These are phyloP conservation scores for Lycia hirtaria DNA, from an alignment of 2,888 invertebrate genomes.

Conservation along the genomic window DNA sequence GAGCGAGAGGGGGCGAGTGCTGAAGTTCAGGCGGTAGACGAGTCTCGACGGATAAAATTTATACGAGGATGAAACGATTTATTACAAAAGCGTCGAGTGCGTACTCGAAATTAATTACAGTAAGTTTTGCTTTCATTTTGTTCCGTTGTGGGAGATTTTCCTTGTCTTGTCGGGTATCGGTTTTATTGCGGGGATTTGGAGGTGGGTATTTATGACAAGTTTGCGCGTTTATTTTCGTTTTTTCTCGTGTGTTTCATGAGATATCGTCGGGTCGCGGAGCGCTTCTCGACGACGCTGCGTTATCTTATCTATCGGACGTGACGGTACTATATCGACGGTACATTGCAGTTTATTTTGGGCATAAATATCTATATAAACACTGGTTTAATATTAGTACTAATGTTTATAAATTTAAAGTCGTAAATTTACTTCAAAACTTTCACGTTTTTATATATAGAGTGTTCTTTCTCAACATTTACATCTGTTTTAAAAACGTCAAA, in stretches of 20 bases:
- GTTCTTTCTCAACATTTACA: background rate
- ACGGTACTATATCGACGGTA: slow-evolving; percentile 46
- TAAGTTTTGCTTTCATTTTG: slow-evolving; percentile 78
- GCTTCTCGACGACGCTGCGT: slow-evolving; percentile 47
- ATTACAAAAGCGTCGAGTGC: slow-evolving; percentile 84
- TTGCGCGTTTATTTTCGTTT: slow-evolving; percentile 54
- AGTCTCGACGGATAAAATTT: slow-evolving; percentile 73
- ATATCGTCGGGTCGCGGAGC: slow-evolving; percentile 52
- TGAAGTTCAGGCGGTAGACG: slow-evolving; percentile 63
- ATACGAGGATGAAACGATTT: slow-evolving; percentile 83
- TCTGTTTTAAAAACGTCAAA: background rate
- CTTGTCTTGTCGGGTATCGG: slow-evolving; percentile 63
- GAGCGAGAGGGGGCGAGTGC: slow-evolving; percentile 63
- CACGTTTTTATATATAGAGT: background rate
- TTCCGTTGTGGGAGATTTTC: slow-evolving; percentile 67
- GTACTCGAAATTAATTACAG: slow-evolving; percentile 82
- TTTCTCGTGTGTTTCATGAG: slow-evolving; percentile 53
- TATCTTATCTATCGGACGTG: slow-evolving; percentile 53
- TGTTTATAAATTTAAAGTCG: background rate
- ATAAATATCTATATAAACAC: background rate
- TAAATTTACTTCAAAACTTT: background rate
- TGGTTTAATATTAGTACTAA: background rate
- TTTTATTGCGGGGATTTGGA: slow-evolving; percentile 58
- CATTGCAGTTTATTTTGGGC: slow-evolving; percentile 31
- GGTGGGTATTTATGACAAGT: slow-evolving; percentile 62